Evolutionary conservation across 30 jellyfish, hydroid and myxozoan species (phyloP), one percentile per base, ranked within the genome.

Genomic region (Calvadosia cruxmelitensis): DNA sequence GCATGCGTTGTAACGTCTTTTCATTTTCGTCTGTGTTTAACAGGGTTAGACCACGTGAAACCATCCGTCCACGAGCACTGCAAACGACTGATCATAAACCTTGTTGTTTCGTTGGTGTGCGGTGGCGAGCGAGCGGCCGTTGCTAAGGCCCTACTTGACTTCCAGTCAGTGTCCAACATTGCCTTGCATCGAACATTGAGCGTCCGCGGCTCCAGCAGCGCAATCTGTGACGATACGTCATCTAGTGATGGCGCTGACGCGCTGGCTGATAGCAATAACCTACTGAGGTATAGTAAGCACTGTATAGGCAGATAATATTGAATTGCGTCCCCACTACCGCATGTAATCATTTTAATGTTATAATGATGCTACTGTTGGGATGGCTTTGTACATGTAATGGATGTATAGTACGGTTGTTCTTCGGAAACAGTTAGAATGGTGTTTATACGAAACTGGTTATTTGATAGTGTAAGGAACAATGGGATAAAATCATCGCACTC

Each of bases 11-110:
- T 53, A 68, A 80, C 63, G 97, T 94, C 80, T 50, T 42, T 42
- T 27, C 31, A 16, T 68, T 33, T 30, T 69, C 50, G 2, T 51
- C 3, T 68, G 35, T 52, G 20, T 16, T 2, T 13, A 3, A 13
- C 33, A 85, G 96, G 96, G 36, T 79, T 85, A 25, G 96, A 85
- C 65, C 96, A 85, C 69, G 76, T 85, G 76, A 85, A 79, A 52
- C 96, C 96, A 20, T 68, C 78, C 63, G 96, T 85, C 32, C 93
- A 85, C 50, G 96, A 85, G 50, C 91, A 78, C 57, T 85, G 96
- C 70, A 85, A 85, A 50, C 94, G 96, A 2, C 76, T 85, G 52
- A 81, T 85, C 42, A 85, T 85, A 28, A 85, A 85, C 69, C 78
- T 85, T 27, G 83, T 85, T 1, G 94, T 85, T 51, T 86, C 74